Percentiles rank a stretch among this genome's conserved stretches.
phyloP scores from a whole-genome alignment of 2,888 invertebrate species.

The Pseudococcus jackbeardsleyi region DNA sequence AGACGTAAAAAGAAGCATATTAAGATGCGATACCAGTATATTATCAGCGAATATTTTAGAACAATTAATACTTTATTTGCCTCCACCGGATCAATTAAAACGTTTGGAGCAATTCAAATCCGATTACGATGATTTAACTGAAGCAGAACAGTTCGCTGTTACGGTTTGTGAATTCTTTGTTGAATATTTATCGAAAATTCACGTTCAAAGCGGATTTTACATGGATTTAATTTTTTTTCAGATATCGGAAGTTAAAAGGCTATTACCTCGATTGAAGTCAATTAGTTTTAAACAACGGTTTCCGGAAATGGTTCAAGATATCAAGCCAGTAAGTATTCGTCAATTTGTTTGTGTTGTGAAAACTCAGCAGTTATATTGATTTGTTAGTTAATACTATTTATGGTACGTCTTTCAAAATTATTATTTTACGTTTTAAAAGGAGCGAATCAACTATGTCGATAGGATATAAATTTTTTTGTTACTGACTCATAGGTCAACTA shows the following conservation, averaged over 20 bases:
- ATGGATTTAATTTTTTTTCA: constrained; percentile 68
- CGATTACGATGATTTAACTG: constrained; percentile 84
- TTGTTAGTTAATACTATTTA: too few relatives aligned
- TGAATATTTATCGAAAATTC: neutral
- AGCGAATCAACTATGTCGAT: neutral
- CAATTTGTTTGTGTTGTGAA: neutral
- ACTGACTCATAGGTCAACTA: neutral
- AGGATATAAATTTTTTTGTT: neutral
- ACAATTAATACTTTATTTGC: constrained; percentile 91
- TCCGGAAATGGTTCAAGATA: constrained; percentile 86
- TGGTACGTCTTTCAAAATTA: neutral
- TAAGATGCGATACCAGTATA: constrained; percentile 88
- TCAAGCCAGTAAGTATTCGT: constrained; percentile 80
- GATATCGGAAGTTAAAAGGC: constrained; percentile 89
- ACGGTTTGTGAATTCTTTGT: constrained; percentile 73
- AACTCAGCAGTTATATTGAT: too few relatives aligned
- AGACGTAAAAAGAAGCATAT: constrained; percentile 84
- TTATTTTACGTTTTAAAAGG: neutral
- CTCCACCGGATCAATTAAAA: constrained; percentile 90
- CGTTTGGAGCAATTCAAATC: constrained; percentile 85
- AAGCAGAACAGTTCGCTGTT: constrained; percentile 95
- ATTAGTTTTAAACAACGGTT: constrained; percentile 91
- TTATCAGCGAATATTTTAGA: constrained; percentile 90
- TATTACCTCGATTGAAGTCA: constrained; percentile 88
- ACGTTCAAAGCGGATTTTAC: neutral